These are phyloP conservation scores for Diarsia brunnea DNA, from an alignment of 2,888 invertebrate genomes.

Conservation along the genomic window DNA sequence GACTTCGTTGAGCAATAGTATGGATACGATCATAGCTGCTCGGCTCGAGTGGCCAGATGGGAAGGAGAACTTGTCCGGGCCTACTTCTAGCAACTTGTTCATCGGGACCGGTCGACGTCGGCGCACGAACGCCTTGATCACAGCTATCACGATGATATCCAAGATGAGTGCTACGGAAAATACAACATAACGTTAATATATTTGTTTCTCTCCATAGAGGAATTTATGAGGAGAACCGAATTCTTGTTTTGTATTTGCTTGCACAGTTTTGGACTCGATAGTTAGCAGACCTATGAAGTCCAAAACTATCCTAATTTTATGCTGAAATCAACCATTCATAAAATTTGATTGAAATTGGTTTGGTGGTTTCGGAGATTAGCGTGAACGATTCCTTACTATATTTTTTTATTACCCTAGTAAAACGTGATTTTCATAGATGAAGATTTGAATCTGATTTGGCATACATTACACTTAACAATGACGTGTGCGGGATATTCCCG, in stretches of 20 bases:
- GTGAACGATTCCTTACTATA: too few species aligned
- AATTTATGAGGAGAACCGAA: background rate
- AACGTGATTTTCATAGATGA: background rate
- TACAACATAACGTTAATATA: background rate
- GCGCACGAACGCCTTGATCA: slow-evolving; percentile 94
- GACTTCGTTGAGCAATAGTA: slow-evolving; percentile 91
- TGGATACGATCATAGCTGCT: slow-evolving; percentile 93
- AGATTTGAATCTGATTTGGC: background rate
- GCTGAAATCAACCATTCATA: background rate
- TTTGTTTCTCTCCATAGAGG: background rate
- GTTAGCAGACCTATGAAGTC: background rate
- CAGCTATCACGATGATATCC: slow-evolving; percentile 94
- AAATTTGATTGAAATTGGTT: background rate
- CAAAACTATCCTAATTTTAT: background rate
- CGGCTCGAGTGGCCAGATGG: slow-evolving; percentile 98
- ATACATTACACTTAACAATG: background rate
- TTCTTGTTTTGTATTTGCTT: background rate
- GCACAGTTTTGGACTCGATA: too few species aligned
- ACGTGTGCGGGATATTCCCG: background rate
- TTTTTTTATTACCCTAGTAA: too few species aligned
- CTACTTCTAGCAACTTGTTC: slow-evolving; percentile 93
- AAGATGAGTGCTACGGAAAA: slow-evolving; percentile 92
- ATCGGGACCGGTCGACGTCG: slow-evolving; percentile 94
- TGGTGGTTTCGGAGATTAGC: background rate
- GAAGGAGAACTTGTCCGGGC: slow-evolving; percentile 97